A percentile compares a stretch with the other conserved stretches of the same genome.
Conservation (phyloP, 1,140 invertebrate species). For the Calliopsis andreniformis region DNA sequence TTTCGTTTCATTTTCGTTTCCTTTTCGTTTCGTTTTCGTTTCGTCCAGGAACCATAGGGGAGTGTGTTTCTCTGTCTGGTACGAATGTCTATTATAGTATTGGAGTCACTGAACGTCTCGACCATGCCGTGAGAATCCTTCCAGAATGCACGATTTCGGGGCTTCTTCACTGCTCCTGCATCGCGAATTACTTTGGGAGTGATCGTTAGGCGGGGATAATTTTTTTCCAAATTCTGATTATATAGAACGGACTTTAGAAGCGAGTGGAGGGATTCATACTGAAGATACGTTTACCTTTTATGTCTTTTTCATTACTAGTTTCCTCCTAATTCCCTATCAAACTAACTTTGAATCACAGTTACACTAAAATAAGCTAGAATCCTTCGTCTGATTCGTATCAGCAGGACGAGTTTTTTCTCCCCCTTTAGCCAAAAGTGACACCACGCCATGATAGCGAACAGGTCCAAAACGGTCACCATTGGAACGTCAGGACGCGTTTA, state of each 20-base stretch:
- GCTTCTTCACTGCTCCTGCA: too few relatives aligned
- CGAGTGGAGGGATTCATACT: not conserved
- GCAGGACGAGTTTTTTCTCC: not conserved
- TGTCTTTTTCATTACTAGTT: too few relatives aligned
- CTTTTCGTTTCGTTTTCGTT: slow-evolving; percentile 12
- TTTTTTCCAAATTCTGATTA: slow-evolving; percentile 49
- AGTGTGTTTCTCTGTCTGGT: slow-evolving; percentile 42
- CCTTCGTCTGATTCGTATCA: not conserved
- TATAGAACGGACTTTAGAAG: slow-evolving; percentile 21
- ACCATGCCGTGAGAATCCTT: slow-evolving; percentile 57
- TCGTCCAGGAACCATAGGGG: slow-evolving; percentile 13
- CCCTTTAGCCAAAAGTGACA: not conserved
- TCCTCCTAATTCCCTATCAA: too few relatives aligned
- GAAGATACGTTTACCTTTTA: not conserved
- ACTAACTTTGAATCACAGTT: too few relatives aligned
- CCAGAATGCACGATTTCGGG: slow-evolving; percentile 18
- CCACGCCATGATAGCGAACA: not conserved
- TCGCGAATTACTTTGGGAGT: not conserved
- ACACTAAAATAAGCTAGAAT: too few relatives aligned
- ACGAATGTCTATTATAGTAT: slow-evolving; percentile 65
- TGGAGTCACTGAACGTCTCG: slow-evolving; percentile 46
- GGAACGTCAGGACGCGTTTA: not conserved
- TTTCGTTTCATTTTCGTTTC: slow-evolving; percentile 11
- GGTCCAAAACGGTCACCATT: not conserved
- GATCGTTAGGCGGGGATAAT: slow-evolving; percentile 42